Evolutionary conservation across 2,888 invertebrate genomes (phyloP).

Genomic region (Macaria liturata): DNA sequence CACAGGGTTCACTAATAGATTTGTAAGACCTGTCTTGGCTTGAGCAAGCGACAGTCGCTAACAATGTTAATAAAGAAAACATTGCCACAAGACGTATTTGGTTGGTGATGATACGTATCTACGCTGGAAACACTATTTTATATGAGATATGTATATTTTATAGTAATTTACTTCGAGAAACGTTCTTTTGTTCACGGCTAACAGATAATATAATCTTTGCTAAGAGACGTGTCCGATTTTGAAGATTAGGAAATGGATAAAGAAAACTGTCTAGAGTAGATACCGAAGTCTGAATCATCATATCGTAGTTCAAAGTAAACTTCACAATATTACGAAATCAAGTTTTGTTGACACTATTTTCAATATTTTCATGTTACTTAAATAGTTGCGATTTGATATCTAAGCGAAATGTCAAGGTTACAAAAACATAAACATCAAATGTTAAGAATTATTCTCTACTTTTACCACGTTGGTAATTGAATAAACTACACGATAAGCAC

Average conservation of each 20-base stretch:
- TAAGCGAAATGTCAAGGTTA: conserved; percentile 35
- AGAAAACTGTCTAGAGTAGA: not conserved
- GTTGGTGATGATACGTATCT: not conserved
- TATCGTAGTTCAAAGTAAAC: no score
- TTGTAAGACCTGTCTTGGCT: conserved; percentile 2
- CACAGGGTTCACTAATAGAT: conserved; percentile 3
- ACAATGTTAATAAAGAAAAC: conserved; percentile 7
- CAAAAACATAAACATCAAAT: conserved; percentile 20
- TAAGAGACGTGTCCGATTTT: conserved; percentile 18
- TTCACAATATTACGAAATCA: no score
- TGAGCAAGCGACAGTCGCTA: not conserved
- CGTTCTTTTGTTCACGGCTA: conserved; percentile 10
- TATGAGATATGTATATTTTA: not conserved
- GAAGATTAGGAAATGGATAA: conserved; percentile 2
- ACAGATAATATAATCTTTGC: conserved; percentile 9
- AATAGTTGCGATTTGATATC: conserved; percentile 10
- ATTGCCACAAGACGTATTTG: not conserved
- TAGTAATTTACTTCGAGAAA: not conserved
- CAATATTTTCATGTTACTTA: no score
- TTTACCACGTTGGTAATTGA: conserved; percentile 7
- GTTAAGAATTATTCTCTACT: conserved; percentile 2
- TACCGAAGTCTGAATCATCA: no score
- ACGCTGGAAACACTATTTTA: no score
- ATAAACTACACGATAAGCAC: conserved; percentile 10
- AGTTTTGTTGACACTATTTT: no score